phyloP scores from a whole-genome alignment of 2,888 invertebrate genomes.

The Palloptera scutellata region DNA sequence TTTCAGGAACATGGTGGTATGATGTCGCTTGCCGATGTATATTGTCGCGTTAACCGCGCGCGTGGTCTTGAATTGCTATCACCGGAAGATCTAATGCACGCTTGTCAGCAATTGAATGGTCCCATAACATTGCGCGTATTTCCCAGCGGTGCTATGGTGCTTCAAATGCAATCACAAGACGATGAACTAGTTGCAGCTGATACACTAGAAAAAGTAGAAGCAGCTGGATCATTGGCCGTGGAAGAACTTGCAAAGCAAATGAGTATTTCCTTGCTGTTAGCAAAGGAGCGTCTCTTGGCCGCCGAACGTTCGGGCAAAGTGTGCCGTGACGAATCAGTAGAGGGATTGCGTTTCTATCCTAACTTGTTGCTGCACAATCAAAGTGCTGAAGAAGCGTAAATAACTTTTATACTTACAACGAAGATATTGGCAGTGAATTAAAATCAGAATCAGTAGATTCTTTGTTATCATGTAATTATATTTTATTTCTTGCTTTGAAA shows the following conservation, averaged over 20 bases:
- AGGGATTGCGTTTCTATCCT: slow-evolving; percentile 93
- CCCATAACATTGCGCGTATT: slow-evolving; percentile 84
- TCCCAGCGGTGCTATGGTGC: slow-evolving; percentile 94
- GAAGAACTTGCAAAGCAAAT: slow-evolving; percentile 85
- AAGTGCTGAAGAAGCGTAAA: background rate
- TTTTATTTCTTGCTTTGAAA: slow-evolving; percentile 15
- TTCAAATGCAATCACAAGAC: slow-evolving; percentile 82
- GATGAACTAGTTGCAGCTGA: slow-evolving; percentile 75
- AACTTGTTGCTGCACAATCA: slow-evolving; percentile 68
- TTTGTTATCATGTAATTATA: slow-evolving; percentile 8
- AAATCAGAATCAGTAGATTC: background rate
- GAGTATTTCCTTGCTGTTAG: slow-evolving; percentile 87
- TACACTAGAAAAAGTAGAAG: slow-evolving; percentile 71
- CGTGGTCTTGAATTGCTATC: slow-evolving; percentile 94
- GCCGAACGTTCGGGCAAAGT: slow-evolving; percentile 87
- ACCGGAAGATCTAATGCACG: slow-evolving; percentile 94
- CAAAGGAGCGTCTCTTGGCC: slow-evolving; percentile 86
- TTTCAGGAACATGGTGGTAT: slow-evolving; percentile 88
- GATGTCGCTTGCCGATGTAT: slow-evolving; percentile 96
- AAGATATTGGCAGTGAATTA: background rate
- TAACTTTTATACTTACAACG: background rate
- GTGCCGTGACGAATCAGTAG: slow-evolving; percentile 94
- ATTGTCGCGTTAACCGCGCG: slow-evolving; percentile 95
- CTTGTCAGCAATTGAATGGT: slow-evolving; percentile 76
- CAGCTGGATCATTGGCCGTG: slow-evolving; percentile 78